Evolutionary conservation across 1,140 invertebrate genomes (phyloP), one percentile per base, ranked within the genome.

Genomic region (Pomacea maculata): DNA sequence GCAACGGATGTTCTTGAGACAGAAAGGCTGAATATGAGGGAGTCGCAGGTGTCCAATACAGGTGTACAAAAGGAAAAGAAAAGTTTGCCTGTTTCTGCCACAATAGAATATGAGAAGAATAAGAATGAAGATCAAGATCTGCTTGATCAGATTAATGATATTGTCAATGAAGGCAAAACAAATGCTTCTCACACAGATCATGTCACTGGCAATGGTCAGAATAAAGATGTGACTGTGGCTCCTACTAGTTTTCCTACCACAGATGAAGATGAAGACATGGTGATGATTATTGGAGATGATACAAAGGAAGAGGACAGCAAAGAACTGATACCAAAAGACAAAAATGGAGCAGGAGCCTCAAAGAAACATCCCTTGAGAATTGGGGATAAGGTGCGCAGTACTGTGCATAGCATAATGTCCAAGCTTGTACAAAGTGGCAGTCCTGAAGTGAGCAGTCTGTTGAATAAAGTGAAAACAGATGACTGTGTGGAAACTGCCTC

Each of bases 391-490:
- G 82, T 84, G 17, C 57, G 83, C 21, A 84, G 80, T 57, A 83
- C 83, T 52, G 81, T 85, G 54, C 80, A 82, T 78, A 83, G 81
- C 63, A 85, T 85, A 29, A 84, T 85, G 77, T 79, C 81, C 17
- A 85, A 82, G 74, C 72, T 85, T 29, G 74, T 81, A 55, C 79
- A 83, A 61, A 75, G 65, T 74, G 68, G 55, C 57, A 83, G 61
- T 45, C 75, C 77, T 75, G 79, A 81, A 64, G 74, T 76, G 64
- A 83, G 74, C 54, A 81, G 67, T 68, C 67, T 79, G 6, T 52
- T 76, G 6, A 71, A n/a, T 25, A 82, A 80, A 61, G 64, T 29
- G 21, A 82, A 80, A 78, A 57, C 29, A 14, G 80, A 78, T 3
- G 79, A 72, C 12, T 63, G 19, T 75, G 21, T 70, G 71, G 79